These are phyloP conservation scores for Harmothoe impar DNA, from an alignment of 2,888 invertebrate species.

Conservation along the genomic window DNA sequence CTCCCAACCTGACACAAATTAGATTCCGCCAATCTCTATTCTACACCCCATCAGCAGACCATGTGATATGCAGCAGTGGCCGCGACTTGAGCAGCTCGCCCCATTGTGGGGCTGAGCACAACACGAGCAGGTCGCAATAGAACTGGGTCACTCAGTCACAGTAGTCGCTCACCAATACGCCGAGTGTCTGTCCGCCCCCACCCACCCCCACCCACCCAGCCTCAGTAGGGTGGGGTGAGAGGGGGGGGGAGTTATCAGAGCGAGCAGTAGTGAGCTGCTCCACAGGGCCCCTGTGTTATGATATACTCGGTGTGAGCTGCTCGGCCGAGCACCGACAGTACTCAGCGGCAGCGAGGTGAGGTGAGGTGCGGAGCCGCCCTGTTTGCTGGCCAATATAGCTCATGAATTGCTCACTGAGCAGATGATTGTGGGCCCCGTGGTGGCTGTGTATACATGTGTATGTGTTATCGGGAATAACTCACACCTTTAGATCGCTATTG, in stretches of 20 bases:
- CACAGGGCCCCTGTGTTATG: neutral
- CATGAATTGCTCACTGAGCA: no score
- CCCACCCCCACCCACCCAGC: neutral
- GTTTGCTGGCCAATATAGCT: no score
- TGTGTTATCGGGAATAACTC: neutral
- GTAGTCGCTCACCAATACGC: slow-evolving; percentile 15
- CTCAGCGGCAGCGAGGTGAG: no score
- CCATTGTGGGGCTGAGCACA: slow-evolving; percentile 7
- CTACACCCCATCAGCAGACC: neutral
- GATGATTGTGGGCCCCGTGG: no score
- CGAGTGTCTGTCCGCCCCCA: neutral
- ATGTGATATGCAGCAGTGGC: neutral
- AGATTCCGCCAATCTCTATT: neutral
- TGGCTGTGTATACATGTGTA: neutral
- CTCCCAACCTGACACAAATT: neutral
- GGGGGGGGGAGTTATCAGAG: slow-evolving; percentile 15
- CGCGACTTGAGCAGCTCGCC: no score
- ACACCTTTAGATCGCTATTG: no score
- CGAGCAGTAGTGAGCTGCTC: slow-evolving; percentile 16
- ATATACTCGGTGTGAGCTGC: neutral
- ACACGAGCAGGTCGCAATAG: neutral
- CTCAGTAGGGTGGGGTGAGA: neutral
- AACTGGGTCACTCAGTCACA: slow-evolving; percentile 40
- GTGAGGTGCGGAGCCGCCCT: no score
- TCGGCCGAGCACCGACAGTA: neutral